Conservation (phyloP, 2,113 vertebrate species). For the Craseonycteris thonglongyai region DNA sequence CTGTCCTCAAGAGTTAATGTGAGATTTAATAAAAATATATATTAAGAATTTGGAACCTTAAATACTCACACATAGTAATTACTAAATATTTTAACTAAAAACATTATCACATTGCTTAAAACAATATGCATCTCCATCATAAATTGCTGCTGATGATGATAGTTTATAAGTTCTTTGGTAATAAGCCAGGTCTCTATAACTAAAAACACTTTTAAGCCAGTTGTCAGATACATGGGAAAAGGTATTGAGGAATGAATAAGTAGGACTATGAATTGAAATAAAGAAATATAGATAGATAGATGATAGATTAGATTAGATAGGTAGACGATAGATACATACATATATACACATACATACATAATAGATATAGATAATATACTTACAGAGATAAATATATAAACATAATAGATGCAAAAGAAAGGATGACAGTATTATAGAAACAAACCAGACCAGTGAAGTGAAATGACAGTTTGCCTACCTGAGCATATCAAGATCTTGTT, state of each 20-base stretch:
- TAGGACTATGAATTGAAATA: background rate
- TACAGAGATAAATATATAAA: background rate
- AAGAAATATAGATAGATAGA: background rate
- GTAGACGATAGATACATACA: background rate
- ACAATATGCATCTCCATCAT: background rate
- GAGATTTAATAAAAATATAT: background rate
- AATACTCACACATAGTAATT: background rate
- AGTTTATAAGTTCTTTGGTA: background rate
- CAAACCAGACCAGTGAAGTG: background rate
- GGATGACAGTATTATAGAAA: background rate
- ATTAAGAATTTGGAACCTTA: background rate
- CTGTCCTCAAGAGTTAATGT: background rate
- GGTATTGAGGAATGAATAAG: background rate
- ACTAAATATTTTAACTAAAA: background rate
- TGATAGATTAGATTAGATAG: background rate
- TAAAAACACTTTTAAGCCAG: background rate
- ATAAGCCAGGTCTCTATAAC: slow-evolving; percentile 12
- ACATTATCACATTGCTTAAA: background rate
- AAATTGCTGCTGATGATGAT: background rate
- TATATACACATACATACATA: background rate
- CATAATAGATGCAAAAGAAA: background rate
- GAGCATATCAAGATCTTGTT: background rate
- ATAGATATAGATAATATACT: background rate
- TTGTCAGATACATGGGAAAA: background rate
- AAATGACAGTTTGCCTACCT: background rate